Conservation (phyloP, 2,888 invertebrate species). For the Caenorhabditis sp. region DNA sequence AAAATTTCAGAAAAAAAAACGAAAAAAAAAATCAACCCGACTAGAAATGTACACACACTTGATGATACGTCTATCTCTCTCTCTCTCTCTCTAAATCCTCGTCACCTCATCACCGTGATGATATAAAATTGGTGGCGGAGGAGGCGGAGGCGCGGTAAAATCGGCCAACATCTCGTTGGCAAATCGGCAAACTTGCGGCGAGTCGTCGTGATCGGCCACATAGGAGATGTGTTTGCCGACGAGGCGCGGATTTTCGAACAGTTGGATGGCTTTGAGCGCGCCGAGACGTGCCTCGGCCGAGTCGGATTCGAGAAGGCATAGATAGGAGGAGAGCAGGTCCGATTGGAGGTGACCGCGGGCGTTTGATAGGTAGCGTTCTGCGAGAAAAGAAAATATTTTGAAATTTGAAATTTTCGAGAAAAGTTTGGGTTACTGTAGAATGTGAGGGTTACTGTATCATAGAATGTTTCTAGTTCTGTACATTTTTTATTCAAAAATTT, state of each 20-base stretch:
- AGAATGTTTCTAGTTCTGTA: too few relatives aligned
- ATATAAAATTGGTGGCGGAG: neutral
- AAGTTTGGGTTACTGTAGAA: slow-evolving; percentile 5
- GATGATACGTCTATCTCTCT: neutral
- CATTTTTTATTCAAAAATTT: too few relatives aligned
- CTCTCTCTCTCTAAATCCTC: neutral
- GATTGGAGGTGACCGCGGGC: slow-evolving; percentile 54
- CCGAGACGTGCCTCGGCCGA: slow-evolving; percentile 56
- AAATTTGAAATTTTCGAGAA: too few relatives aligned
- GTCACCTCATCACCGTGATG: neutral
- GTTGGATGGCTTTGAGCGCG: slow-evolving; percentile 62
- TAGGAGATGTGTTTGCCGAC: slow-evolving; percentile 36
- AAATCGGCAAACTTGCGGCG: slow-evolving; percentile 21
- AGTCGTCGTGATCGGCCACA: slow-evolving; percentile 32
- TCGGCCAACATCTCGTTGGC: slow-evolving; percentile 17
- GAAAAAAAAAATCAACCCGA: neutral
- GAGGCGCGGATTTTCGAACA: slow-evolving; percentile 47
- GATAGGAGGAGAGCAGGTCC: slow-evolving; percentile 63
- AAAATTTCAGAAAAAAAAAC: neutral
- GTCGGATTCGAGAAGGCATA: slow-evolving; percentile 64
- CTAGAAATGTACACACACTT: neutral
- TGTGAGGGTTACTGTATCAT: too few relatives aligned
- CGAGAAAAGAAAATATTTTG: slow-evolving; percentile 10
- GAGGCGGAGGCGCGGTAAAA: neutral
- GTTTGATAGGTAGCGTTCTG: slow-evolving; percentile 59